Evolutionary conservation across 2,797 vertebrate genomes (phyloP), one percentile per base, ranked within the genome.

Genomic region (Setipinna tenuifilis): DNA sequence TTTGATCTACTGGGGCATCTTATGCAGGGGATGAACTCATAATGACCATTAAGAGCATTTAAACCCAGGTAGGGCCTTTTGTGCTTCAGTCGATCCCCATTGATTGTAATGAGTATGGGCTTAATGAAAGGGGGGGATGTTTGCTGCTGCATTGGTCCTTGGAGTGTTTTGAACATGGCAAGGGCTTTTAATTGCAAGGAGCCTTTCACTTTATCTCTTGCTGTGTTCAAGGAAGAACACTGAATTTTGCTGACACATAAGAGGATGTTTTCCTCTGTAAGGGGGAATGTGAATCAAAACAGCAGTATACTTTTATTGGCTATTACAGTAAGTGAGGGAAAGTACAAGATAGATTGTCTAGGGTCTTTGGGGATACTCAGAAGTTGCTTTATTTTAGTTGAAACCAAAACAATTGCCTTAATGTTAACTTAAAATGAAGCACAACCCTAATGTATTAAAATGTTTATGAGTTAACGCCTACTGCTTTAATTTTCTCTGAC

Each of bases 151-250:
- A 68, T 6, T 50, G 75, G 82, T 31, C 75, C 83, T 58, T 50
- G 2, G 6, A 41, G 58, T 80, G 71, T 62, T 83, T 83, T 85
- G 48, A 81, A 44, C 3, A 82, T 61, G 80, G 83, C 81, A 82
- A 87, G 86, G 59, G 14, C 78, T 83, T 31, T 90, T 87, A 88
- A 87, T 87, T 90, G 83, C 83, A 65, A 46, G 58, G 85, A 83
- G 54, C 50, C 59, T 44, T 68, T 83, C 82, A 78, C 59, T 85
- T 85, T 75, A 84, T 87, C 82, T 81, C 58, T 62, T 19, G 68
- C 71, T 68, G n/a, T 19, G 41, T 62, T 85, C 54, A 35, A 81
- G 16, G 75, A 9, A 81, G 50, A 23, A 21, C n/a, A 65, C 59
- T 44, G 0, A 58, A 85, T 87, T 59, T 83, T 61, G 86, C 88